phyloP scores from a whole-genome alignment of 1,140 invertebrate species.

The Lasaia peninsularis region DNA sequence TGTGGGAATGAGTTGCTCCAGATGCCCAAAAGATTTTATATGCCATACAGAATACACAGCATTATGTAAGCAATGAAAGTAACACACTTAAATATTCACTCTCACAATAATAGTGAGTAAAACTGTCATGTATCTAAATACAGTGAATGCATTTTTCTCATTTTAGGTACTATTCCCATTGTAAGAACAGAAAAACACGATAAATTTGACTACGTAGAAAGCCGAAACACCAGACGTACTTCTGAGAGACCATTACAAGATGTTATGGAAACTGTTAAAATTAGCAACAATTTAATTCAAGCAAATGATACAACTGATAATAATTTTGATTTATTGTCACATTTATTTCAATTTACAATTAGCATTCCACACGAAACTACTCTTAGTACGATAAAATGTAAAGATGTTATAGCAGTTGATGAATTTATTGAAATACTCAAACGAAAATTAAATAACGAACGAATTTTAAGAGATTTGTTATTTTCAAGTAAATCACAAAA shows the following conservation, averaged over 20 bases:
- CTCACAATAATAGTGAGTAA: background rate
- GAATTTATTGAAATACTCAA: conserved; percentile 59
- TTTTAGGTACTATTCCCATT: background rate
- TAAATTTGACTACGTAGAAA: background rate
- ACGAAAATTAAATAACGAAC: conserved; percentile 52
- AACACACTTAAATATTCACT: background rate
- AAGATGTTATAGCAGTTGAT: conserved; percentile 49
- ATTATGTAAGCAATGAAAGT: conserved; percentile 41
- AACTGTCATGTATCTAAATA: background rate
- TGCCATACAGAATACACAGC: conserved; percentile 40
- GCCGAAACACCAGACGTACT: background rate
- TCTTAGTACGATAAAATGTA: conserved; percentile 36
- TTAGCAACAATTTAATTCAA: background rate
- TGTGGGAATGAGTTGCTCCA: conserved; percentile 47
- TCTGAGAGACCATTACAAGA: background rate
- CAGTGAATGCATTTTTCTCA: background rate
- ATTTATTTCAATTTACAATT: conserved; percentile 40
- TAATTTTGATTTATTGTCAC: conserved; percentile 46
- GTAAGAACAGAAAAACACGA: background rate
- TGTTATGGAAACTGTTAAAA: background rate
- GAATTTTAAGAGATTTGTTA: conserved; percentile 48
- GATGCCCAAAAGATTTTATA: conserved; percentile 36
- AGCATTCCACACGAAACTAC: conserved; percentile 21
- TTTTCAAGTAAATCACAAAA: conserved; percentile 26
- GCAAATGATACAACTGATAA: conserved; percentile 19